Evolutionary conservation across 2,888 invertebrate species (phyloP), one percentile per base, ranked within the genome.

Genomic region (Archips xylosteana): DNA sequence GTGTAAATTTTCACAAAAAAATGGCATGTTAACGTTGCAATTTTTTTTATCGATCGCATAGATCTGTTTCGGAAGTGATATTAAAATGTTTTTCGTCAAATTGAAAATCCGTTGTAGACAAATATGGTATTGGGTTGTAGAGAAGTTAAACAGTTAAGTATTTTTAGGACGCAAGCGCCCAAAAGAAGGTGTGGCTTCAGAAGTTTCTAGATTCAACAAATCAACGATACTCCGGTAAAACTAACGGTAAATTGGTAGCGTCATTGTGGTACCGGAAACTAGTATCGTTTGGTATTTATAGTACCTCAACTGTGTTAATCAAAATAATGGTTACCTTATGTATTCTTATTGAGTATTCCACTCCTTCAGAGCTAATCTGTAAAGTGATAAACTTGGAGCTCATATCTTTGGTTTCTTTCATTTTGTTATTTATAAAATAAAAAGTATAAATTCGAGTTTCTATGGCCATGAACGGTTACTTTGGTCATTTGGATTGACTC

Each of bases 131-230:
- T 70, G 74, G 74, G 70, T 73, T 68, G 54, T 45, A 47, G 34
- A 47, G 23, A 57, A 47, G 32, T 69, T 69, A 65, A 51, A 49
- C 51, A 49, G 51, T 36, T 69, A 65, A 70, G 70, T 64, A 76
- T 77, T 77, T 76, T 78, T 75, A 76, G 82, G 83, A 87, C 88
- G 87, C 83, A 85, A 83, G 84, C 88, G 88, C 83, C 83, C 49
- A 73, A 47, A 71, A 68, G 66, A 49, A 68, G 60, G 69, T 54
- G 74, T 61, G 70, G 65, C 65, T 54, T 61, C 64, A 64, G 61
- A 65, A 61, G 12, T 34, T 68, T 68, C 63, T 64, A 42, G 34
- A 69, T 51, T 59, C 34, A 64, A 64, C 59, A 49, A 68, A 60
- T 13, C 60, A 73, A 68, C 63, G 63, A 42, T 13, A 60, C 64